A percentile compares a stretch with the other conserved stretches of the same genome.
Conservation (phyloP, 2,113 vertebrate genomes). For the Takifugu bimaculatus region DNA sequence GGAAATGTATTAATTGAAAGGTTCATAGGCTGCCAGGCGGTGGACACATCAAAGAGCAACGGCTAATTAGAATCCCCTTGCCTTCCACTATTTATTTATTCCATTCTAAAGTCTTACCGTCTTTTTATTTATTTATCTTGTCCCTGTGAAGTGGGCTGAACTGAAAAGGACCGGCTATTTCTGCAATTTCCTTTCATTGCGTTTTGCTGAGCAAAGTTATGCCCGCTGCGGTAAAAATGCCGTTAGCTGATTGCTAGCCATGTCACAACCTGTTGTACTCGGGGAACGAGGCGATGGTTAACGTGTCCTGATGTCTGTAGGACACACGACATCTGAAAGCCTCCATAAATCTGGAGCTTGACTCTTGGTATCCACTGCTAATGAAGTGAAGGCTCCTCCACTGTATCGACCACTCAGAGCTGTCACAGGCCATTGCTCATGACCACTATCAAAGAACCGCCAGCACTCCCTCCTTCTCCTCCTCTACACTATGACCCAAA, state of each 20-base stretch:
- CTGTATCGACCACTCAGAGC: conserved; percentile 55
- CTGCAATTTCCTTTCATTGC: conserved; percentile 17
- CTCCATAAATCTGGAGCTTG: conserved; percentile 9
- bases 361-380: conserved; percentile 31
- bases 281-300: conserved; percentile 40
- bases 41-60: conserved; percentile 69
- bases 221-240: conserved; percentile 9
- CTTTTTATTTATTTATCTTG: conserved; percentile 58
- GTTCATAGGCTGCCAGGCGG: conserved; percentile 63
- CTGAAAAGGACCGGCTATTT: conserved; percentile 49
- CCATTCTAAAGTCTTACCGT: conserved; percentile 55
- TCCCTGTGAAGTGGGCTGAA: conserved; percentile 32
- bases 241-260: conserved; percentile 23
- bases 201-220: conserved; percentile 45
- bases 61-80: conserved; percentile 70
- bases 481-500: conserved; percentile 45
- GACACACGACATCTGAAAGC: not conserved
- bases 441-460: conserved; percentile 49
- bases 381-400: conserved; percentile 54
- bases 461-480: conserved; percentile 8
- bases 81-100: conserved; percentile 65
- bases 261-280: conserved; percentile 21
- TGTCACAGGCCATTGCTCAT: conserved; percentile 53
- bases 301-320: conserved; percentile 38
- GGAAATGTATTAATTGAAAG: conserved; percentile 71